Evolutionary conservation across 1,140 invertebrate species (phyloP).

Genomic region (Argopecten irradians): DNA sequence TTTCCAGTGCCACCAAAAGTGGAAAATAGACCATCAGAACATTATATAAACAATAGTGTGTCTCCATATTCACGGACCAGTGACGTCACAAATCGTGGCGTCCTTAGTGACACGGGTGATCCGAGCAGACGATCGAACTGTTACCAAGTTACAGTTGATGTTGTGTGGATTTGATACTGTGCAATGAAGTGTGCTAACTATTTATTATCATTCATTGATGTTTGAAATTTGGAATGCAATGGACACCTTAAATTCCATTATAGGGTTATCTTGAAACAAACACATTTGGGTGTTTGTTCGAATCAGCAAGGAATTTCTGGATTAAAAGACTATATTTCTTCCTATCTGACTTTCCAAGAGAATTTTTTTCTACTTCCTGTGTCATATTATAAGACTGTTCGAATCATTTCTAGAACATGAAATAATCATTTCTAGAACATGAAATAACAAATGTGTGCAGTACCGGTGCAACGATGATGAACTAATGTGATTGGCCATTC

Average conservation of each 20-base stretch:
- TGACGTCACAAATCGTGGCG: constrained; percentile 30
- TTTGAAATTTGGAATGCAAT: not conserved
- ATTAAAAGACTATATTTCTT: not conserved
- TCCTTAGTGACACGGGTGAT: not conserved
- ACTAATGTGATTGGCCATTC: not conserved
- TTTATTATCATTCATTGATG: constrained; percentile 26
- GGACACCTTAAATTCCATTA: not conserved
- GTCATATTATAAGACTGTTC: not conserved
- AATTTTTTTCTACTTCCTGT: not conserved
- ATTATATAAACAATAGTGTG: constrained; percentile 33
- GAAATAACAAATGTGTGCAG: not conserved
- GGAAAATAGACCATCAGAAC: constrained; percentile 26
- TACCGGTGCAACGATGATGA: not conserved
- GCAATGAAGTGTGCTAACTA: constrained; percentile 23
- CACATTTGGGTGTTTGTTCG: not conserved
- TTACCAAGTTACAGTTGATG: constrained; percentile 57
- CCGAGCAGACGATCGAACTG: constrained; percentile 37
- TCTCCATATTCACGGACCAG: constrained; percentile 37
- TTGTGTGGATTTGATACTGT: constrained; percentile 53
- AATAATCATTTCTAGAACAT: not conserved
- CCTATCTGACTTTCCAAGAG: not conserved
- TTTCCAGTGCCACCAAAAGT: constrained; percentile 45
- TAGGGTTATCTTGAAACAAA: not conserved
- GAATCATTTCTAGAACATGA: not conserved
- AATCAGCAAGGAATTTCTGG: not conserved